phyloP scores from a whole-genome alignment of 2,888 invertebrate species.

The Parnassius orleans region DNA sequence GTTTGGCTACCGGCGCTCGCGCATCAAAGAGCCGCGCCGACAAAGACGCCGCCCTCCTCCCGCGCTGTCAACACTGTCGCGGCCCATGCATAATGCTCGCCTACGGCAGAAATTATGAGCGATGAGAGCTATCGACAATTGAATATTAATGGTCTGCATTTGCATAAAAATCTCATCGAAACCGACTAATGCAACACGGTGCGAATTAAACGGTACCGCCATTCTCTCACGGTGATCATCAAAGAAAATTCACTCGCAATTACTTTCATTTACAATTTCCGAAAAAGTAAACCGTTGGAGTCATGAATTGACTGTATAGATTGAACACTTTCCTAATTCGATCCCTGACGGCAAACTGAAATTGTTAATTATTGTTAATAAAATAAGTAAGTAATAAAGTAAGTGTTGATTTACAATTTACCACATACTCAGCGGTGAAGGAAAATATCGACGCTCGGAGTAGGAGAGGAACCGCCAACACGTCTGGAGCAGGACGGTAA shows the following conservation, averaged over 20 bases:
- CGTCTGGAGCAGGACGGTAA: no score
- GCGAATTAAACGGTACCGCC: constrained; percentile 18
- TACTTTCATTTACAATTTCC: constrained; percentile 18
- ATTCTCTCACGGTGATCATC: background rate
- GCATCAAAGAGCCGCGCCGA: constrained; percentile 69
- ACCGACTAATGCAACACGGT: constrained; percentile 20
- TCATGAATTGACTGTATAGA: no score
- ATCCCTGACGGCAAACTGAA: no score
- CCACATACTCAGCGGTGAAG: no score
- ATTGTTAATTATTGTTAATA: no score
- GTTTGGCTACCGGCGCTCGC: constrained; percentile 69
- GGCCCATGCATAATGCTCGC: constrained; percentile 62
- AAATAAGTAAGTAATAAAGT: no score
- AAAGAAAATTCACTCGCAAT: background rate
- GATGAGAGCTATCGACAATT: constrained; percentile 67
- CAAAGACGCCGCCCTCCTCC: constrained; percentile 64
- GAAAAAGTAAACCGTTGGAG: background rate
- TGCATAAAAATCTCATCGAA: constrained; percentile 58
- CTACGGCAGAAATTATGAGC: constrained; percentile 64
- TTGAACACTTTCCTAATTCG: no score
- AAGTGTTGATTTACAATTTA: no score
- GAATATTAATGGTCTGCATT: constrained; percentile 63
- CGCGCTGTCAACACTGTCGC: constrained; percentile 75
- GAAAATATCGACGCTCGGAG: no score
- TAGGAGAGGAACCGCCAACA: no score